Conservation (phyloP, 2,797 vertebrate species). For the Natrix natrix region DNA sequence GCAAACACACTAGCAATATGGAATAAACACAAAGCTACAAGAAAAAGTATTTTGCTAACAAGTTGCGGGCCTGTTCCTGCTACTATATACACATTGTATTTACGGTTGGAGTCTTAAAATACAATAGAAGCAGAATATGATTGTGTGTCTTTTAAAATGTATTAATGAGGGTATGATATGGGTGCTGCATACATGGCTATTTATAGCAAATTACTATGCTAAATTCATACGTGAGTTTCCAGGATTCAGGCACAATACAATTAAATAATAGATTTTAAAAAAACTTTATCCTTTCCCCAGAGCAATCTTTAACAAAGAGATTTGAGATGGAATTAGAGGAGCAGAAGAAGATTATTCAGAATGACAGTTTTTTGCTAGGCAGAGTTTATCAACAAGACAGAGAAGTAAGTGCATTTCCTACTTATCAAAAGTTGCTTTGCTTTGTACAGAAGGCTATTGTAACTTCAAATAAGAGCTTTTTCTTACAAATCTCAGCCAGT, state of each 20-base stretch:
- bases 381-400: slow-evolving; percentile 45
- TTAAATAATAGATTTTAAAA: neutral
- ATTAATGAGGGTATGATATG: neutral
- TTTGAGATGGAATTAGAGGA: slow-evolving; percentile 59
- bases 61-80: neutral
- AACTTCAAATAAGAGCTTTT: neutral
- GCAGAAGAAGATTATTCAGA: slow-evolving; percentile 43
- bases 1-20: neutral
- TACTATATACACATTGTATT: neutral
- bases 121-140: neutral
- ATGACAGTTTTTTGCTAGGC: slow-evolving; percentile 21
- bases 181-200: neutral
- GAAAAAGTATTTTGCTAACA: neutral
- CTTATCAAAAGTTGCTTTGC: neutral
- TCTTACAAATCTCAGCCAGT: neutral
- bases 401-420: slow-evolving; percentile 50
- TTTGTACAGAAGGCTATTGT: neutral
- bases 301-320: slow-evolving; percentile 48
- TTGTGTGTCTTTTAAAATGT: neutral
- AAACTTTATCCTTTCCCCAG: slow-evolving; percentile 43
- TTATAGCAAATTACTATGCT: neutral
- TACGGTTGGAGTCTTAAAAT: neutral
- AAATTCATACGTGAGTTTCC: neutral
- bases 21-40: neutral
- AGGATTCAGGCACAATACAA: neutral